A percentile compares a stretch with the other conserved stretches of the same genome.
phyloP scores from a whole-genome alignment of 35 echinoderm and acorn worm genomes.

The Chiridota heheva region DNA sequence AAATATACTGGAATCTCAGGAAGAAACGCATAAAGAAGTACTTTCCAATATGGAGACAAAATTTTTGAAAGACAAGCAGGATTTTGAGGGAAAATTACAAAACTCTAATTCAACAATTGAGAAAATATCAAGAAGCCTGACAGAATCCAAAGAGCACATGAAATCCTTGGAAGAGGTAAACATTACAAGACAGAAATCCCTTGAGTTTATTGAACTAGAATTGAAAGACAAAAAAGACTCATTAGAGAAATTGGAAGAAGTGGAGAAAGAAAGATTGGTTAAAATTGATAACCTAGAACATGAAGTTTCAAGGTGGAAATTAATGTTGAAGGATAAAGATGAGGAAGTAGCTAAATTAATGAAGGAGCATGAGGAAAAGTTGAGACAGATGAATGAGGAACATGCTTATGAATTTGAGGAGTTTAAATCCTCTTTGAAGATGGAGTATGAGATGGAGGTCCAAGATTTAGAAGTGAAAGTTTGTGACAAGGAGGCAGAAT shows the following conservation, averaged over 20 bases:
- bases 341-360: constrained; percentile 30
- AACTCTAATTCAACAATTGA: constrained; percentile 2
- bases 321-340: constrained; percentile 39
- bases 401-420: too few species aligned
- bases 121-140: too few species aligned
- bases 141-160: too few species aligned
- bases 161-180: too few species aligned
- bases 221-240: neutral
- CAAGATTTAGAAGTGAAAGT: constrained; percentile 63
- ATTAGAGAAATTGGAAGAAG: constrained; percentile 1
- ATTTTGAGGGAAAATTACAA: constrained; percentile 9
- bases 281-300: too few species aligned
- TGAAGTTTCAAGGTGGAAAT: neutral
- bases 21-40: too few species aligned
- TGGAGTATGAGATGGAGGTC: constrained; percentile 66
- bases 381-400: too few species aligned
- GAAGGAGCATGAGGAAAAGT: too few species aligned
- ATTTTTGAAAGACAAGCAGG: too few species aligned
- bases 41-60: too few species aligned
- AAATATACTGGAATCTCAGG: too few species aligned
- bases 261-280: neutral
- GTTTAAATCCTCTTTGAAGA: constrained; percentile 54
- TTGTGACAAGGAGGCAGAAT: constrained; percentile 55
- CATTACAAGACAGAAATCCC: neutral
- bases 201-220: neutral